phyloP scores from a whole-genome alignment of 1,140 invertebrate genomes.

The Branchinecta lynchi region DNA sequence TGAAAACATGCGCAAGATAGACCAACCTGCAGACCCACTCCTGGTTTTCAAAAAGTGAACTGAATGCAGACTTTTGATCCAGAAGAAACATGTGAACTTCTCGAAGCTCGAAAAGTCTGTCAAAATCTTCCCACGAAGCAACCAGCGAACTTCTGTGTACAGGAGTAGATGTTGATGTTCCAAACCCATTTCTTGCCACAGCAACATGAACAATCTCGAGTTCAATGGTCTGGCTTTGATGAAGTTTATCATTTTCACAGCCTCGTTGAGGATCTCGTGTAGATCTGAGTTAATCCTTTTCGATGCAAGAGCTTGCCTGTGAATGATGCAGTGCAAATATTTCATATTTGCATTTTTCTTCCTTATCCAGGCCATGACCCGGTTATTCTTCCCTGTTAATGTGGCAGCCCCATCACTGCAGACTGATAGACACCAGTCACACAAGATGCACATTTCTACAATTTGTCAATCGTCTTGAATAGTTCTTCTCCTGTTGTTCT shows the following conservation, averaged over 20 bases:
- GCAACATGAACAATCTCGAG: slow-evolving; percentile 22
- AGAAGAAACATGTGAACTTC: slow-evolving; percentile 23
- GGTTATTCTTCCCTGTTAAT: not conserved
- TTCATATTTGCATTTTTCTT: not conserved
- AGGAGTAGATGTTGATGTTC: slow-evolving; percentile 24
- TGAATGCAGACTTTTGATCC: slow-evolving; percentile 18
- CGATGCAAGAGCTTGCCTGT: not conserved
- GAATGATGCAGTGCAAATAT: not conserved
- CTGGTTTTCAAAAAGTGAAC: slow-evolving; percentile 21
- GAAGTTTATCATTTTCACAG: slow-evolving; percentile 24
- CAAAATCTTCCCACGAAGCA: slow-evolving; percentile 24
- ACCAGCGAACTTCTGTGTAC: slow-evolving; percentile 25
- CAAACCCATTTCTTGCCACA: slow-evolving; percentile 23
- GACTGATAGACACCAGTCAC: not conserved
- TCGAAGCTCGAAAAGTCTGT: slow-evolving; percentile 25
- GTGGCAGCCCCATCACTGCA: slow-evolving; percentile 3
- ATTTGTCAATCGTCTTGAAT: no score
- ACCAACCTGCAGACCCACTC: slow-evolving; percentile 20
- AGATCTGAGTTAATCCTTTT: not conserved
- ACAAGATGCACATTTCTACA: no score
- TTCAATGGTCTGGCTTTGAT: slow-evolving; percentile 25
- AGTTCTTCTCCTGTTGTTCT: no score
- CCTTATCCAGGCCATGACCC: slow-evolving; percentile 10
- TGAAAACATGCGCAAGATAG: slow-evolving; percentile 23
- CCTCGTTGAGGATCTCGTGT: slow-evolving; percentile 7